Conservation (phyloP, 2,888 invertebrate genomes). For the Malthinus flaveolus region DNA sequence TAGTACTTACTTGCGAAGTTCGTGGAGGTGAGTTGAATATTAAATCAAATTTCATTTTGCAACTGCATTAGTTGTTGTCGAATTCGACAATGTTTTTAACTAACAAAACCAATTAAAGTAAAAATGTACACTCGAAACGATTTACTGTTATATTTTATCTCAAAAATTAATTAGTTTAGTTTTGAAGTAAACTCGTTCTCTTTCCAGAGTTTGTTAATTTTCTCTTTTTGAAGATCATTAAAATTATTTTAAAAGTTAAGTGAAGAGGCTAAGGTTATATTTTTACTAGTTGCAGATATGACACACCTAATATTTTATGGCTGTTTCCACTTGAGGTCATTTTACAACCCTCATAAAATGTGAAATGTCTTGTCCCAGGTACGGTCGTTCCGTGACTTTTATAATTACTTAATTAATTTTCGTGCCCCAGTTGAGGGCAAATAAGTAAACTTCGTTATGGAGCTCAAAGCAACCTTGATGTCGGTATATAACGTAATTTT, state of each 20-base stretch:
- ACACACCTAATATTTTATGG: slow-evolving; percentile 16
- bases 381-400: slow-evolving; percentile 35
- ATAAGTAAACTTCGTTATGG: slow-evolving; percentile 20
- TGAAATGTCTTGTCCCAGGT: slow-evolving; percentile 29
- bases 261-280: not conserved
- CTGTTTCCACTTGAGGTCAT: slow-evolving; percentile 19
- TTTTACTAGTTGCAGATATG: slow-evolving; percentile 11
- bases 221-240: not conserved
- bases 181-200: not conserved
- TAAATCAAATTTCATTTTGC: slow-evolving; percentile 17
- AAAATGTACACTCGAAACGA: not conserved
- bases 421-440: slow-evolving; percentile 19
- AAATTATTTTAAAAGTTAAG: not conserved
- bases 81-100: not conserved
- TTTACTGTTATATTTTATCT: not conserved
- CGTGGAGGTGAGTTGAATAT: slow-evolving; percentile 73
- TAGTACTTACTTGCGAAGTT: slow-evolving; percentile 84
- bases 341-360: slow-evolving; percentile 26
- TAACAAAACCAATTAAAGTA: slow-evolving; percentile 5
- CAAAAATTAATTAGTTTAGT: slow-evolving; percentile 7
- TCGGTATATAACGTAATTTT: slow-evolving; percentile 13
- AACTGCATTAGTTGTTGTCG: not conserved
- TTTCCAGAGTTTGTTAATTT: not conserved
- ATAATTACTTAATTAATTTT: slow-evolving; percentile 42
- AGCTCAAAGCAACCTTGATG: slow-evolving; percentile 19